Conservation (phyloP, 2,888 invertebrate genomes). For the Isoperla grammatica region DNA sequence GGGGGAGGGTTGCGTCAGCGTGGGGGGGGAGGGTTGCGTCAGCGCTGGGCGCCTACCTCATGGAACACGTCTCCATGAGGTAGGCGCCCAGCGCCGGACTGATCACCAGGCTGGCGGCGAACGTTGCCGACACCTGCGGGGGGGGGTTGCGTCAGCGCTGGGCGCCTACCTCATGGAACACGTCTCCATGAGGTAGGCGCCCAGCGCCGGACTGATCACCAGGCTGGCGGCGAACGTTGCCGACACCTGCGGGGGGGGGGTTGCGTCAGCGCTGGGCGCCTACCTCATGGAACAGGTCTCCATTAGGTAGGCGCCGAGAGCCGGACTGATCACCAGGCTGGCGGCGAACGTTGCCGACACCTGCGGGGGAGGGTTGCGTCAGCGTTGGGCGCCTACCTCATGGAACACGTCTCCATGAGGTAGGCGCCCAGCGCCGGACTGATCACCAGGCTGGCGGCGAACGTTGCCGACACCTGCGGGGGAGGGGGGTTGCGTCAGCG, state of each 20-base stretch:
- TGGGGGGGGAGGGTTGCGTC: too few relatives aligned
- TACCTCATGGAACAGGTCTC: slow-evolving; percentile 74
- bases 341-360: slow-evolving; percentile 99
- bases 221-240: slow-evolving; percentile 99
- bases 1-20: too few relatives aligned
- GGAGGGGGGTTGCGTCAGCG: too few relatives aligned
- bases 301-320: slow-evolving; percentile 86
- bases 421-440: slow-evolving; percentile 94
- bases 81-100: slow-evolving; percentile 94
- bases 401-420: slow-evolving; percentile 77
- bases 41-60: too few relatives aligned
- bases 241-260: slow-evolving; percentile 66
- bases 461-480: slow-evolving; percentile 84
- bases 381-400: too few relatives aligned
- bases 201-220: slow-evolving; percentile 96
- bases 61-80: slow-evolving; percentile 77
- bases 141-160: too few relatives aligned
- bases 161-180: slow-evolving; percentile 79
- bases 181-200: slow-evolving; percentile 78
- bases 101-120: slow-evolving; percentile 98
- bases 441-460: slow-evolving; percentile 98
- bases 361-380: too few relatives aligned
- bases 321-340: slow-evolving; percentile 97
- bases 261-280: too few relatives aligned
- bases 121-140: slow-evolving; percentile 84